Base-by-base conservation (phyloP, 2,888 invertebrate genomes). In the Venusia cambrica region DNA sequence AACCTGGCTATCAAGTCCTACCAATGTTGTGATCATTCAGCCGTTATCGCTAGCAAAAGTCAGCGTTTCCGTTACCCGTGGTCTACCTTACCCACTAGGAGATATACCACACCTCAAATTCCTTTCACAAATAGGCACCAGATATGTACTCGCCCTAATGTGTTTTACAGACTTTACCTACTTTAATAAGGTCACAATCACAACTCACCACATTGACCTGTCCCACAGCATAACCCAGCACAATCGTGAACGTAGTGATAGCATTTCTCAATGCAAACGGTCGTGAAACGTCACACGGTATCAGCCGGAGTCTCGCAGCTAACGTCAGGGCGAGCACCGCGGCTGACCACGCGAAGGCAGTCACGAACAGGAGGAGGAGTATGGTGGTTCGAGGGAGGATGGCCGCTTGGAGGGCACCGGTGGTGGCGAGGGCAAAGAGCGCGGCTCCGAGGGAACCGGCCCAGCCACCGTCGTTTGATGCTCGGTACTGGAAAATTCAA, bases 191-290 rank as follows among this genome's bases (percentile, higher is more conserved):
- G n/a, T n/a, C n/a, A n/a, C n/a, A n/a, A n/a, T n/a, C n/a, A n/a
- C n/a, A 48, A 91, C 95, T 91, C 87, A 97, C 96, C 88, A 96
- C 95, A 89, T 97, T 97, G 42, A 96, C 95, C 87, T 97, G 96
- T 27, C 95, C 95, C 45, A 96, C 95, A 25, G 95, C 93, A 72
- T 96, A 96, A 15, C 96, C 92, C 37, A 97, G 88, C 4, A 96
- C 91, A 39, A 96, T 93, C 1, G 96, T 96, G 57, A 96, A 95
- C 7, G 95, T 92, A 2, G 96, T 95, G 11, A 97, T 94, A 30
- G 95, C 94, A 56, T 96, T 89, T 43, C 97, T 90, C 18, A 97
- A 79, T 0, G 93, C 91, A 51, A 95, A 95, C 36, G 94, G 94
- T 56, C 94, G 91, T 1, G 95, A 93, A 25, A 97, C 92, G 66